Evolutionary conservation across 2,888 invertebrate species (phyloP).

Genomic region (Atrina japonica): DNA sequence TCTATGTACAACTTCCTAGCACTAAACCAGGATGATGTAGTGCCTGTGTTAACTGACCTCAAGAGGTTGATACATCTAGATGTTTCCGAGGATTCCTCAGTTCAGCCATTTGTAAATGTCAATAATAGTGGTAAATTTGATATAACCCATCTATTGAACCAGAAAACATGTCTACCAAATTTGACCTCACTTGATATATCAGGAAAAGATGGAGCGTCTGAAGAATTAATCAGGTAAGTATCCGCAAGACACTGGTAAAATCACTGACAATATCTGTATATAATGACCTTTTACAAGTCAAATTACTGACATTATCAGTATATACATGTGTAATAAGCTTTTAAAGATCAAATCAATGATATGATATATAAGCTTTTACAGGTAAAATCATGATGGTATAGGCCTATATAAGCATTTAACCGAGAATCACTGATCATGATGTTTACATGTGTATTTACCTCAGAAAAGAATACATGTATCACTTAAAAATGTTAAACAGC

Average conservation of each 20-base stretch:
- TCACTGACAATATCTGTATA: too few relatives aligned
- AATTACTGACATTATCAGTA: background rate
- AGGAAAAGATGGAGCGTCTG: conserved; percentile 83
- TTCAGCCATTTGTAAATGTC: conserved; percentile 80
- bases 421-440: too few relatives aligned
- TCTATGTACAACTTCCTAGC: conserved; percentile 84
- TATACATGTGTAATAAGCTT: conserved; percentile 2
- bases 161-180: conserved; percentile 81
- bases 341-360: background rate
- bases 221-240: conserved; percentile 81
- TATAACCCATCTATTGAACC: conserved; percentile 70
- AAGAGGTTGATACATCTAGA: conserved; percentile 83
- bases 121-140: conserved; percentile 79
- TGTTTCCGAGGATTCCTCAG: conserved; percentile 83
- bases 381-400: too few relatives aligned
- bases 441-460: too few relatives aligned
- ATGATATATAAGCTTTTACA: too few relatives aligned
- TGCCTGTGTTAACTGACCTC: conserved; percentile 83
- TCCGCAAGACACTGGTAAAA: too few relatives aligned
- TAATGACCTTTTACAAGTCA: too few relatives aligned
- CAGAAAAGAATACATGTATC: too few relatives aligned
- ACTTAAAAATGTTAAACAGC: too few relatives aligned
- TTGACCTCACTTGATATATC: conserved; percentile 86
- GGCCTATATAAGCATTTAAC: too few relatives aligned
- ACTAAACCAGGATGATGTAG: conserved; percentile 77